Conservation (phyloP, 1,140 invertebrate species). For the Phortica variegata region DNA sequence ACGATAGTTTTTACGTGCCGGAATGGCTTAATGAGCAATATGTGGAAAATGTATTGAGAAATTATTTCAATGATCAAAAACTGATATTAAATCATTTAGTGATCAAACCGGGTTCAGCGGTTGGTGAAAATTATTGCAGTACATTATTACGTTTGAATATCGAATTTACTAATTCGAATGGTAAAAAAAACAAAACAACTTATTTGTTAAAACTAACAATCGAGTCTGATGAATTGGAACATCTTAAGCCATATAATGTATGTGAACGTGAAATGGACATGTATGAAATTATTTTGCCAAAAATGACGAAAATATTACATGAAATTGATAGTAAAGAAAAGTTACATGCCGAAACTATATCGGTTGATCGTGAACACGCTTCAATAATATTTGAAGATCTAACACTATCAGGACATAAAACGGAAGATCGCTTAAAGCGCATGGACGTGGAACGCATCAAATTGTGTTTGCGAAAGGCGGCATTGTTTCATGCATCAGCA, state of each 20-base stretch:
- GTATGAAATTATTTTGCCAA: no score
- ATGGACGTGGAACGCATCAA: slow-evolving; percentile 58
- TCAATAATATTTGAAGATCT: slow-evolving; percentile 27
- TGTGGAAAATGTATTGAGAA: slow-evolving; percentile 8
- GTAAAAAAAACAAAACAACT: no score
- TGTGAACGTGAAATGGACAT: no score
- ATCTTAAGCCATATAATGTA: no score
- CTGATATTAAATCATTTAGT: not conserved
- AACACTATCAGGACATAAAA: slow-evolving; percentile 56
- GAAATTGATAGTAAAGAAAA: no score
- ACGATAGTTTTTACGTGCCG: not conserved
- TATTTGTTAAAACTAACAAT: no score
- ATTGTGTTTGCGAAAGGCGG: slow-evolving; percentile 59
- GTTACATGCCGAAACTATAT: no score
- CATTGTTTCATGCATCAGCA: slow-evolving; percentile 60
- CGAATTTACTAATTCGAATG: not conserved
- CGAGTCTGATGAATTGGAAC: no score
- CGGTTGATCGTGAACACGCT: no score
- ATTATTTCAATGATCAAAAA: slow-evolving; percentile 1
- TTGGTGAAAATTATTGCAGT: slow-evolving; percentile 23
- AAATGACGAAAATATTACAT: no score
- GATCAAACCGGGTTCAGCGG: slow-evolving; percentile 3
- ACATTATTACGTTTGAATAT: slow-evolving; percentile 11
- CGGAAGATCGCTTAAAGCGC: slow-evolving; percentile 59
- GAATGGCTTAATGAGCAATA: slow-evolving; percentile 8